These are phyloP conservation scores for Drosophila guanche DNA, from an alignment of 1,140 invertebrate genomes.

Conservation along the genomic window DNA sequence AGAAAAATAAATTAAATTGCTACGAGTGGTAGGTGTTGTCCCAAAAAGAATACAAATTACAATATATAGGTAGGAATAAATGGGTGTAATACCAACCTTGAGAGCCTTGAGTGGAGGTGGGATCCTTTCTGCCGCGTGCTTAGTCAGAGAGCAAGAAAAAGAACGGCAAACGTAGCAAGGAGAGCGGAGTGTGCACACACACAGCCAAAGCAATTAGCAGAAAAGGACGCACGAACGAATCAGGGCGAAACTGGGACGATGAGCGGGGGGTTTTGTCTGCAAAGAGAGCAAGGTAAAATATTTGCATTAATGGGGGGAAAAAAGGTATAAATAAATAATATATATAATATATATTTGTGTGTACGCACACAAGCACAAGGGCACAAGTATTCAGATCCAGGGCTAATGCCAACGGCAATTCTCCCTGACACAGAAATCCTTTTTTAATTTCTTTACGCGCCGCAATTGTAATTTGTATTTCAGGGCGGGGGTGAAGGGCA, in stretches of 20 bases:
- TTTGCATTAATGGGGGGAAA: constrained; percentile 62
- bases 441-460: constrained; percentile 72
- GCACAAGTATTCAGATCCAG: background rate
- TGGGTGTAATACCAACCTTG: constrained; percentile 42
- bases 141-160: constrained; percentile 41
- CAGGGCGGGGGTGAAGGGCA: background rate
- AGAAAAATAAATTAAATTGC: constrained; percentile 44
- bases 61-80: constrained; percentile 21
- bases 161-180: constrained; percentile 20
- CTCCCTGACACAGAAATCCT: constrained; percentile 57
- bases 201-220: constrained; percentile 75
- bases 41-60: constrained; percentile 35
- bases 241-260: constrained; percentile 21
- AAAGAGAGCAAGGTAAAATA: constrained; percentile 71
- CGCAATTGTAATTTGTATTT: constrained; percentile 76
- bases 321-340: constrained; percentile 57
- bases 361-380: constrained; percentile 11
- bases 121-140: constrained; percentile 40
- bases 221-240: constrained; percentile 67
- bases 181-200: constrained; percentile 9
- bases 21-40: constrained; percentile 14
- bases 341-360: constrained; percentile 29
- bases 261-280: constrained; percentile 21
- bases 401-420: constrained; percentile 16
- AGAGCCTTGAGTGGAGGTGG: constrained; percentile 33